Percentiles rank a stretch among this genome's conserved stretches.
Evolutionary conservation across 2,888 invertebrate species (phyloP).

Genomic region (Phyllotreta striolata): DNA sequence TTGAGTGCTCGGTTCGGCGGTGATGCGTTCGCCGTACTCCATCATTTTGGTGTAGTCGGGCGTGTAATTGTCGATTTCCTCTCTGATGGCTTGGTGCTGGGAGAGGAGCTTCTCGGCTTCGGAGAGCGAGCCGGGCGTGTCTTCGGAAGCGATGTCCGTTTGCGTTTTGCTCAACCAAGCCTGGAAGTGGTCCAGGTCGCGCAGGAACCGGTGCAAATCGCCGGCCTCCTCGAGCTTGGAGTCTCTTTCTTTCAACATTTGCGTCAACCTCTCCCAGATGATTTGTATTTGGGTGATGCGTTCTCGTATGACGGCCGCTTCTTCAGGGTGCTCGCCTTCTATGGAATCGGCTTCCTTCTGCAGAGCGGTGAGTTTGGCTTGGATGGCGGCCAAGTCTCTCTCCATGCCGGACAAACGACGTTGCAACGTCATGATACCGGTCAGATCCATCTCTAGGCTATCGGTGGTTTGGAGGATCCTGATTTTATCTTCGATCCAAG

Average conservation of each 20-base stretch:
- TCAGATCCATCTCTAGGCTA: slow-evolving; percentile 97
- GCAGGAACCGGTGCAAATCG: slow-evolving; percentile 95
- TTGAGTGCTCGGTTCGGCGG: slow-evolving; percentile 84
- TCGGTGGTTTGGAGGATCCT: slow-evolving; percentile 97
- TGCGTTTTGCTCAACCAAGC: slow-evolving; percentile 93
- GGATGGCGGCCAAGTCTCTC: slow-evolving; percentile 97
- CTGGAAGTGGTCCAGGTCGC: slow-evolving; percentile 99
- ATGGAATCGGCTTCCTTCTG: slow-evolving; percentile 93
- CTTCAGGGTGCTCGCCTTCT: slow-evolving; percentile 93
- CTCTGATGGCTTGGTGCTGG: slow-evolving; percentile 97
- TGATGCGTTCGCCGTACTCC: slow-evolving; percentile 97
- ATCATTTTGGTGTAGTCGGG: slow-evolving; percentile 98
- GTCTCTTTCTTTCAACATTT: slow-evolving; percentile 95
- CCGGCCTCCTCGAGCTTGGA: slow-evolving; percentile 98
- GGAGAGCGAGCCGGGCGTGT: slow-evolving; percentile 89
- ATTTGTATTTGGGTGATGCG: slow-evolving; percentile 90
- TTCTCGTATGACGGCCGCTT: slow-evolving; percentile 88
- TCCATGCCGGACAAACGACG: slow-evolving; percentile 96
- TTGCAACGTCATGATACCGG: slow-evolving; percentile 97
- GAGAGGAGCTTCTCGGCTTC: slow-evolving; percentile 97
- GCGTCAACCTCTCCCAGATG: slow-evolving; percentile 94
- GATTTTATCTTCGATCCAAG: slow-evolving; percentile 99
- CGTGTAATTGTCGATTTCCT: slow-evolving; percentile 99
- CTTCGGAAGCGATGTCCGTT: slow-evolving; percentile 98
- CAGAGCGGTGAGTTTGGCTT: slow-evolving; percentile 93